These are phyloP conservation scores for Corythornis madagascariensis DNA, from an alignment of 2,113 vertebrate genomes.

Conservation along the genomic window DNA sequence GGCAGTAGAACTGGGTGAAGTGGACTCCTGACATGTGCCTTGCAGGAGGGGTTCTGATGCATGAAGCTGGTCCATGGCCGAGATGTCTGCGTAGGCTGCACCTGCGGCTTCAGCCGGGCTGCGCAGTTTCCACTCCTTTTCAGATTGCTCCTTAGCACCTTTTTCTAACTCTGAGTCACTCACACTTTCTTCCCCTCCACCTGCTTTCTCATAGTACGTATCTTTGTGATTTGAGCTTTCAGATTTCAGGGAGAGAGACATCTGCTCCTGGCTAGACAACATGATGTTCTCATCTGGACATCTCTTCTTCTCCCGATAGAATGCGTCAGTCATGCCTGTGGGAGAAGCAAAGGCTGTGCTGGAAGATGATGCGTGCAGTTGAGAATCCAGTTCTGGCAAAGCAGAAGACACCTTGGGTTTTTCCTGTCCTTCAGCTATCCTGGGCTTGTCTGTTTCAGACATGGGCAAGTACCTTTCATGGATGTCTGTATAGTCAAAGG, in stretches of 20 bases:
- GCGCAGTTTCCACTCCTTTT: constrained; percentile 81
- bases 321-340: neutral
- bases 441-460: constrained; percentile 22
- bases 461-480: constrained; percentile 17
- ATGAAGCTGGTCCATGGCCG: neutral
- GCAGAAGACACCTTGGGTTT: constrained; percentile 48
- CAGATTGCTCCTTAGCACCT: constrained; percentile 86
- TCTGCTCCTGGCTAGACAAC: constrained; percentile 56
- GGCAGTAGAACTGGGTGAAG: constrained; percentile 11
- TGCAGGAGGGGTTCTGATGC: neutral
- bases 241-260: constrained; percentile 61
- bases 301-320: neutral
- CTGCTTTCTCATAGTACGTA: constrained; percentile 70
- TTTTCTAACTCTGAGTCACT: constrained; percentile 91
- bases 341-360: constrained; percentile 50
- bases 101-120: constrained; percentile 17
- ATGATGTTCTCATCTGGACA: constrained; percentile 75
- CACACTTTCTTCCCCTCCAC: constrained; percentile 65
- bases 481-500: constrained; percentile 73
- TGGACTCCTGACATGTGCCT: neutral
- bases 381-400: constrained; percentile 34
- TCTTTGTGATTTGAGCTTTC: constrained; percentile 29
- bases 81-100: neutral
- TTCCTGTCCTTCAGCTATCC: constrained; percentile 43
- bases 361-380: constrained; percentile 25